A percentile compares a stretch with the other conserved stretches of the same genome.
Evolutionary conservation across 2,888 invertebrate species (phyloP).

Genomic region (Dromius quadrimaculatus): DNA sequence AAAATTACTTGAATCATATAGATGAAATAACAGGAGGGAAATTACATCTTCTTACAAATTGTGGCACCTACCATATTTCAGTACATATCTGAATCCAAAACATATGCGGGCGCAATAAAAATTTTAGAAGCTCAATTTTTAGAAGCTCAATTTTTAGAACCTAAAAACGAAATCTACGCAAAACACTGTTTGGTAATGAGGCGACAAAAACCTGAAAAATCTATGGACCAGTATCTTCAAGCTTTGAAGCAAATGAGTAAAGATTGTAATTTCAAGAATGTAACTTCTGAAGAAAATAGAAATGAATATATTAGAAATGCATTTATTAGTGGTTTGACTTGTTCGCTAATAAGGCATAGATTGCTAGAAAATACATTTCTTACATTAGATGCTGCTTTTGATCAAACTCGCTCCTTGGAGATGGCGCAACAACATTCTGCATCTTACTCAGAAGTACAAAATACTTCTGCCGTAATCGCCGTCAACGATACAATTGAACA

Average conservation of each 20-base stretch:
- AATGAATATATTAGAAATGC: not conserved
- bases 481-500: not conserved
- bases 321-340: not conserved
- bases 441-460: not conserved
- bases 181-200: not conserved
- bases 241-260: too few relatives aligned
- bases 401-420: not conserved
- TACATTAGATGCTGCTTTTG: conserved; percentile 1
- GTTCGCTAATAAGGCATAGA: not conserved
- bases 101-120: too few relatives aligned
- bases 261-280: not conserved
- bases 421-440: not conserved
- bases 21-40: too few relatives aligned
- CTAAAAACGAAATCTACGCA: not conserved
- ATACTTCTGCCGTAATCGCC: not conserved
- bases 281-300: not conserved
- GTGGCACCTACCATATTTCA: too few relatives aligned
- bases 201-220: not conserved
- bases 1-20: too few relatives aligned
- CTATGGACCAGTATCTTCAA: not conserved
- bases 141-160: too few relatives aligned
- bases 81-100: too few relatives aligned
- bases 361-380: not conserved
- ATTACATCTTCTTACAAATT: too few relatives aligned
- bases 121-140: too few relatives aligned